phyloP scores from a whole-genome alignment of 2,113 vertebrate species.

The Serinus canaria region DNA sequence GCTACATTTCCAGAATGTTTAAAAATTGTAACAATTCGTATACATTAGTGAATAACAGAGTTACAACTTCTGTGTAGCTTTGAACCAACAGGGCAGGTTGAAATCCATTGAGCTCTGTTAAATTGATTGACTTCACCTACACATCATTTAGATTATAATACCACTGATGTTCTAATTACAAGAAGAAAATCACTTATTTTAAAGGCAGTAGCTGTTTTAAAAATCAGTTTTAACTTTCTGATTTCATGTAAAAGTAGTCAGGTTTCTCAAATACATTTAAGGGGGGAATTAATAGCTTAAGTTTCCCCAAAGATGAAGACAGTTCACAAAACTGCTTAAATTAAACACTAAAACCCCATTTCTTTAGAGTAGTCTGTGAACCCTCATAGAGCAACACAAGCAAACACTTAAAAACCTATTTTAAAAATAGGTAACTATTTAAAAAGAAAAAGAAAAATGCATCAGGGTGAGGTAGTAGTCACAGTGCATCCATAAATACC shows the following conservation, averaged over 20 bases:
- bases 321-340: conserved; percentile 21
- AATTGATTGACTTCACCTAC: background rate
- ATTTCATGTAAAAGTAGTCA: background rate
- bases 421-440: conserved; percentile 34
- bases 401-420: background rate
- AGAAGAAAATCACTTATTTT: background rate
- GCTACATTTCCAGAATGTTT: conserved; percentile 33
- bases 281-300: background rate
- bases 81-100: background rate
- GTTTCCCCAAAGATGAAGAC: background rate
- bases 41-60: background rate
- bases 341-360: background rate
- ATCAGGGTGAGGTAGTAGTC: conserved; percentile 50
- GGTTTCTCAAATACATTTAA: background rate
- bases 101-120: background rate
- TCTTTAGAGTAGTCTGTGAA: background rate
- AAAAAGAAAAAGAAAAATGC: conserved; percentile 20
- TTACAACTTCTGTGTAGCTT: background rate
- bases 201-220: background rate
- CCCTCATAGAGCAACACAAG: background rate
- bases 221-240: background rate
- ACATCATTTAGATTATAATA: background rate
- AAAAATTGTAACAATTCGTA: conserved; percentile 1
- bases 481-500: conserved; percentile 41
- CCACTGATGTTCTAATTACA: background rate